phyloP scores from a whole-genome alignment of 2,888 invertebrate species.

The Aromia moschata region DNA sequence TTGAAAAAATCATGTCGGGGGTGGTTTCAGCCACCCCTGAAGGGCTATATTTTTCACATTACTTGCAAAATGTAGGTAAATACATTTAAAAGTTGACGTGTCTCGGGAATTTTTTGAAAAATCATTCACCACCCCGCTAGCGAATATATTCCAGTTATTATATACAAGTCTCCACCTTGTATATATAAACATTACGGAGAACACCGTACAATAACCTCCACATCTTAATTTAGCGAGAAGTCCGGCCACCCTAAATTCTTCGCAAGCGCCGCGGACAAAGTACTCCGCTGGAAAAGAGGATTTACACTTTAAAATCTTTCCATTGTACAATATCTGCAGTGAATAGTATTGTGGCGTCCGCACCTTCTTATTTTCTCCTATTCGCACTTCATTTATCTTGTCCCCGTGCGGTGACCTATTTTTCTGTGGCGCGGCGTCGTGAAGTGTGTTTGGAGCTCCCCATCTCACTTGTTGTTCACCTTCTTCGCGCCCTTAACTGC shows the following conservation, averaged over 20 bases:
- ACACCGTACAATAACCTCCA: not conserved
- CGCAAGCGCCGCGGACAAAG: slow-evolving; percentile 21
- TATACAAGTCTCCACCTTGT: too few species aligned
- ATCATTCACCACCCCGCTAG: too few species aligned
- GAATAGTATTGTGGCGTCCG: slow-evolving; percentile 40
- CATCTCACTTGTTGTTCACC: slow-evolving; percentile 27
- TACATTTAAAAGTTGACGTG: too few species aligned
- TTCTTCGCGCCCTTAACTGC: slow-evolving; percentile 28
- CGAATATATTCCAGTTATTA: too few species aligned
- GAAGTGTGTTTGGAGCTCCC: slow-evolving; percentile 24
- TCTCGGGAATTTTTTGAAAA: too few species aligned
- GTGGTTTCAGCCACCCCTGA: too few species aligned
- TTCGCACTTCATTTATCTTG: slow-evolving; percentile 51
- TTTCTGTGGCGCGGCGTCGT: slow-evolving; percentile 31
- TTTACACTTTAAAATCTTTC: slow-evolving; percentile 31
- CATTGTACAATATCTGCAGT: slow-evolving; percentile 28
- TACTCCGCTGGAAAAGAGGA: slow-evolving; percentile 27
- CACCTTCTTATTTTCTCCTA: slow-evolving; percentile 45
- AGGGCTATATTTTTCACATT: too few species aligned
- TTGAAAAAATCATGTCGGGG: too few species aligned
- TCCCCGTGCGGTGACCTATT: slow-evolving; percentile 48
- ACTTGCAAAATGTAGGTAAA: too few species aligned
- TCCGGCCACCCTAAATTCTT: slow-evolving; percentile 21
- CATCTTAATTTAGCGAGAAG: slow-evolving; percentile 14
- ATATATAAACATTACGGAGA: too few species aligned